Evolutionary conservation across 2,113 vertebrate genomes (phyloP), one percentile per base, ranked within the genome.

Genomic region (Cromileptes altivelis): DNA sequence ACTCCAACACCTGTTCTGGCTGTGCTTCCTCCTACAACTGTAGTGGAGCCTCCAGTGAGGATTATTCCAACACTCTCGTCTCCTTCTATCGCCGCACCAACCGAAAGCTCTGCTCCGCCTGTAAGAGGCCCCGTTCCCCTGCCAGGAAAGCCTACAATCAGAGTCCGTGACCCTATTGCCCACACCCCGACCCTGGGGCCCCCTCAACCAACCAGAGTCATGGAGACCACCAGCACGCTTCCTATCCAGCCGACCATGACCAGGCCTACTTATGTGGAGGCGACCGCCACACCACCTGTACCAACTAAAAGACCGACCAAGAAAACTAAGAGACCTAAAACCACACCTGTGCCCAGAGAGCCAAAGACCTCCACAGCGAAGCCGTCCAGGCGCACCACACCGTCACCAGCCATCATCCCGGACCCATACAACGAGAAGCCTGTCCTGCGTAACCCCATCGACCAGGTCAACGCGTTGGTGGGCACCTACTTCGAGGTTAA

Each of bases 401-500:
- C 96, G 9, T 94, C 94, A 0, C 90, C 95, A 2, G 76, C 18
- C 4, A 85, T 94, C 30, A 58, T 95, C 40, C 95, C 94, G 0
- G 93, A 93, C 45, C 83, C 63, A 0, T 63, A 42, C 80, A 99
- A 99, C 0, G 93, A 94, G 57, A 96, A 95, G 4, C 98, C 98
- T 0, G 90, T 87, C 64, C 92, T 99, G 70, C 96, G 95, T 0
- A 99, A 99, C 89, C 97, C 98, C 37, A 97, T 99, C 0, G 98
- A 99, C 92, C 96, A 96, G 89, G 98, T 99, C 0, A 97, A 97
- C 0, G 97, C 98, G 0, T 95, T 97, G 95, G 96, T 98, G 10
- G 98, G 98, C 50, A 99, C 98, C 0, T 99, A 99, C 70, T 99
- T 99, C 0, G 98, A 99, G 85, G 97, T 99, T 19, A 99, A 99